Evolutionary conservation across 2,888 invertebrate genomes (phyloP).

Genomic region (Hanleya hanleyi): DNA sequence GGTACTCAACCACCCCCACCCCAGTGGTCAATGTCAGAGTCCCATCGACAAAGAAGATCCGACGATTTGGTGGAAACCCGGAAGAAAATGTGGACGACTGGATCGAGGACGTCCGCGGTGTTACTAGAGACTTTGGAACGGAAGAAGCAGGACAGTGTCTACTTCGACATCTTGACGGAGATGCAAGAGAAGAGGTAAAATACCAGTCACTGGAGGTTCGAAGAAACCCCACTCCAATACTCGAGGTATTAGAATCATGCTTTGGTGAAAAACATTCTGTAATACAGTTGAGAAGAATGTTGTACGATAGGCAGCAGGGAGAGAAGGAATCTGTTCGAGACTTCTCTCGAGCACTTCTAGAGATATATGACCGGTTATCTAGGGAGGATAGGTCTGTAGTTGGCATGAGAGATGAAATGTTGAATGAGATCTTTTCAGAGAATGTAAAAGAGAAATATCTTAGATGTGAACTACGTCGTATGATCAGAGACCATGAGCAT

Average conservation of each 20-base stretch:
- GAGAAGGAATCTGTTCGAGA: not conserved
- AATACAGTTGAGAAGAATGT: not conserved
- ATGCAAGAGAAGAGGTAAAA: not conserved
- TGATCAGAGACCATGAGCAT: too few relatives aligned
- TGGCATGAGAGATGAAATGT: not conserved
- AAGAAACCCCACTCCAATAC: not conserved
- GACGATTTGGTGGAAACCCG: not conserved
- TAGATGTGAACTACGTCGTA: not conserved
- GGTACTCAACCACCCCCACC: not conserved
- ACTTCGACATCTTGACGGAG: not conserved
- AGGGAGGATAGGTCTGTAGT: not conserved
- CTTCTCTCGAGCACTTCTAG: not conserved
- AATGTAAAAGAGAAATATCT: not conserved
- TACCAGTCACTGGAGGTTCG: not conserved
- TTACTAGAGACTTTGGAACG: not conserved
- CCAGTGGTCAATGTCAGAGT: not conserved
- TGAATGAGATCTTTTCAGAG: not conserved
- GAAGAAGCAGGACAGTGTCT: not conserved
- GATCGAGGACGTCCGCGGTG: not conserved
- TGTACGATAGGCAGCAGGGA: not conserved
- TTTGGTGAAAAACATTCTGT: not conserved
- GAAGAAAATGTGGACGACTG: not conserved
- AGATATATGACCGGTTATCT: not conserved
- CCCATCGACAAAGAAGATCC: not conserved
- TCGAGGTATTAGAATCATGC: not conserved